Evolutionary conservation across 2,797 vertebrate genomes (phyloP).

Genomic region (Anableps anableps): DNA sequence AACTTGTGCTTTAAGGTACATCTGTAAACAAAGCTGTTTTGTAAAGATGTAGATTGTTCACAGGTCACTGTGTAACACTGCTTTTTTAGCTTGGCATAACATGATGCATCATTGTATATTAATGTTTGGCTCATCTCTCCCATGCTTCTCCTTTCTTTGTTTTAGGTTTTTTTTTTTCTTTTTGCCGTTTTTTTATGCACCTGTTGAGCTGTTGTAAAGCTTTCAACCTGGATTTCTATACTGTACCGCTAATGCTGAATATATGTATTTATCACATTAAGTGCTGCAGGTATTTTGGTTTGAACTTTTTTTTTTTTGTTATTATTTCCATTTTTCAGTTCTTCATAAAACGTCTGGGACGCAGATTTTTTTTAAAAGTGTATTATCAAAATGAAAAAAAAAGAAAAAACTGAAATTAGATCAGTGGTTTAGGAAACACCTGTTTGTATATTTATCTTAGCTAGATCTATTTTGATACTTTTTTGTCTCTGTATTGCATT

Average conservation of each 20-base stretch:
- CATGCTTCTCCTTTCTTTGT: constrained; percentile 41
- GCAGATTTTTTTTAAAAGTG: constrained; percentile 77
- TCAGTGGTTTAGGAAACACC: constrained; percentile 89
- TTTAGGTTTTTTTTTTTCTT: constrained; percentile 45
- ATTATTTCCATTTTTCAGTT: constrained; percentile 70
- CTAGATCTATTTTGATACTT: constrained; percentile 91
- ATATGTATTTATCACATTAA: constrained; percentile 88
- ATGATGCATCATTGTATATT: constrained; percentile 86
- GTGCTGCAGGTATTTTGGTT: constrained; percentile 86
- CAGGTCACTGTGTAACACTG: constrained; percentile 78
- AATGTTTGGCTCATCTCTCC: constrained; percentile 79
- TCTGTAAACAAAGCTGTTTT: constrained; percentile 84
- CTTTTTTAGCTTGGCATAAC: constrained; percentile 79
- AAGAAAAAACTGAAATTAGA: constrained; percentile 82
- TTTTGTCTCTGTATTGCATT: constrained; percentile 89
- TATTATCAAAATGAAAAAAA: constrained; percentile 82
- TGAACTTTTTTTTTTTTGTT: constrained; percentile 62
- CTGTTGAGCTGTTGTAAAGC: constrained; percentile 83
- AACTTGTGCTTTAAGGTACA: constrained; percentile 85
- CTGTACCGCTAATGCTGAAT: constrained; percentile 86
- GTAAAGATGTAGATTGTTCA: constrained; percentile 82
- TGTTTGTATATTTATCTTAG: constrained; percentile 93
- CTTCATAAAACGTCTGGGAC: constrained; percentile 86
- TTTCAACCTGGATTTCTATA: constrained; percentile 83
- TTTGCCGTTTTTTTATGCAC: constrained; percentile 60